Conservation (phyloP, 2,797 vertebrate genomes). For the Microctenopoma lineatum region DNA sequence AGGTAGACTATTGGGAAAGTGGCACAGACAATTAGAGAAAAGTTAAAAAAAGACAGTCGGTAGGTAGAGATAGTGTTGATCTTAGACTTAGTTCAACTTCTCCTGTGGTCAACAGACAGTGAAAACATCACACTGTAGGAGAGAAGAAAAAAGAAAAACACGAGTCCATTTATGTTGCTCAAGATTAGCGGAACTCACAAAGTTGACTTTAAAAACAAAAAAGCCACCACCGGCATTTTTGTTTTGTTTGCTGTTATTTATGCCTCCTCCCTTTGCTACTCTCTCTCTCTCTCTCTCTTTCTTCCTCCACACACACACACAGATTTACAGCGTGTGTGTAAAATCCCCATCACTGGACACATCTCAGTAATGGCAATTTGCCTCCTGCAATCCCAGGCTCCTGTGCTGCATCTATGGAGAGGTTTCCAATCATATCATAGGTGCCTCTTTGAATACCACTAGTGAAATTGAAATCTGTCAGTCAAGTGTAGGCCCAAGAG, state of each 20-base stretch:
- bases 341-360: slow-evolving; percentile 17
- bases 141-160: slow-evolving; percentile 3
- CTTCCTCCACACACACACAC: neutral
- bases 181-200: slow-evolving; percentile 37
- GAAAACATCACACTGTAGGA: slow-evolving; percentile 3
- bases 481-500: slow-evolving; percentile 41
- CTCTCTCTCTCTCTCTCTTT: neutral
- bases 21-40: slow-evolving; percentile 77
- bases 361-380: slow-evolving; percentile 33
- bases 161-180: slow-evolving; percentile 31
- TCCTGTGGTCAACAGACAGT: slow-evolving; percentile 33
- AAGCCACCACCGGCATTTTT: slow-evolving; percentile 9
- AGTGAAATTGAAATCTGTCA: slow-evolving; percentile 72
- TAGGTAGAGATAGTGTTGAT: slow-evolving; percentile 32
- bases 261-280: neutral
- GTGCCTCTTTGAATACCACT: slow-evolving; percentile 59
- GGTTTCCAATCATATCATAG: slow-evolving; percentile 61
- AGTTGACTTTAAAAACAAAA: slow-evolving; percentile 31
- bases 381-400: slow-evolving; percentile 31
- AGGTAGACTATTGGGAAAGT: slow-evolving; percentile 66
- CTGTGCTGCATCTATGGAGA: slow-evolving; percentile 29
- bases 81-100: slow-evolving; percentile 42
- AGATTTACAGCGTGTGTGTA: slow-evolving; percentile 28
- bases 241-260: slow-evolving; percentile 34
- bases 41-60: slow-evolving; percentile 31